phyloP scores from a whole-genome alignment of 2,797 vertebrate species.

The Scleropages formosus region DNA sequence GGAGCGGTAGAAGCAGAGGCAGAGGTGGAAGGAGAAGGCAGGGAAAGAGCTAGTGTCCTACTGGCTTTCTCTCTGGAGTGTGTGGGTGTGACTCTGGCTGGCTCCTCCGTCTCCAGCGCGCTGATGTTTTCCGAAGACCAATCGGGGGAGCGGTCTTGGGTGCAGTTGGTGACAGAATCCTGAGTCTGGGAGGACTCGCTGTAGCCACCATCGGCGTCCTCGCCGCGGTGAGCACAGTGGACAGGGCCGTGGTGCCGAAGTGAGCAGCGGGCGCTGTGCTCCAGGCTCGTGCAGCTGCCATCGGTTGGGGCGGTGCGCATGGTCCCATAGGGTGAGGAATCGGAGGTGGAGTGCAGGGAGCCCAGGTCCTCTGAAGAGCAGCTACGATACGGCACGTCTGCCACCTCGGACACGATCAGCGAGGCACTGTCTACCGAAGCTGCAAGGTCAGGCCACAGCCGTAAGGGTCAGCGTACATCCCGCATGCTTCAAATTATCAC shows the following conservation, averaged over 20 bases:
- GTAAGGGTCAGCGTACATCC: not conserved
- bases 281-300: conserved; percentile 72
- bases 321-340: conserved; percentile 72
- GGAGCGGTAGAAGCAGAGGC: conserved; percentile 58
- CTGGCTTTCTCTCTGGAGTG: conserved; percentile 59
- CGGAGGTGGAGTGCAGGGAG: conserved; percentile 62
- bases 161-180: not conserved
- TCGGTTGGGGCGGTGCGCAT: conserved; percentile 59
- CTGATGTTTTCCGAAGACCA: conserved; percentile 73
- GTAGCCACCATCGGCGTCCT: conserved; percentile 32
- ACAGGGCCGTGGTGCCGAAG: conserved; percentile 32
- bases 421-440: conserved; percentile 79
- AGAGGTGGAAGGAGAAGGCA: conserved; percentile 58
- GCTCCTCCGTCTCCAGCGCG: conserved; percentile 57
- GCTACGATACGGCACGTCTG: conserved; percentile 67
- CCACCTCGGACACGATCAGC: conserved; percentile 76
- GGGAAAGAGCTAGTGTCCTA: conserved; percentile 64
- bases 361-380: conserved; percentile 81
- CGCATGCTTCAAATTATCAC: too few relatives aligned
- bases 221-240: not conserved
- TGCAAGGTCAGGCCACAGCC: conserved; percentile 47
- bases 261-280: conserved; percentile 59
- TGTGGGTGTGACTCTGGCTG: conserved; percentile 46
- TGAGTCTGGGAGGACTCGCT: conserved; percentile 69
- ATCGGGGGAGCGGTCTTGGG: conserved; percentile 64